Evolutionary conservation across 1,140 invertebrate species (phyloP).

Genomic region (Brachionus asplanchnoidis): DNA sequence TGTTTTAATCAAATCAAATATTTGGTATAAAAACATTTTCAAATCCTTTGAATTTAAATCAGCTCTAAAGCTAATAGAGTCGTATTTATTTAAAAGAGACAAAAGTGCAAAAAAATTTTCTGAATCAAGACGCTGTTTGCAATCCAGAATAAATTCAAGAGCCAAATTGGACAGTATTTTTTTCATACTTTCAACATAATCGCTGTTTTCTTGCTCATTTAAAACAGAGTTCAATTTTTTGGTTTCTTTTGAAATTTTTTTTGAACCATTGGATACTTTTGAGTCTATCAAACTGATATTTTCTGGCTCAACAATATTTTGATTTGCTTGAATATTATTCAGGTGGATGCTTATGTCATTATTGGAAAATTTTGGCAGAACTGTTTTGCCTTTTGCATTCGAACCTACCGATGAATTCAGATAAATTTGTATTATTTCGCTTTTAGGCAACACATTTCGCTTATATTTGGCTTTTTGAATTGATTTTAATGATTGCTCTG

Average conservation of each 20-base stretch:
- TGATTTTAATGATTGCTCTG: background rate
- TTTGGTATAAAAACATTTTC: background rate
- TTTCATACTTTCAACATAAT: background rate
- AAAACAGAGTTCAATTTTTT: background rate
- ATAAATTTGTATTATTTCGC: background rate
- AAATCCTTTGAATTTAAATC: background rate
- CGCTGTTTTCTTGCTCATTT: background rate
- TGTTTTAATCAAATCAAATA: background rate
- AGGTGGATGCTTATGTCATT: background rate
- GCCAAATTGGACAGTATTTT: background rate
- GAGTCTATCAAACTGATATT: background rate
- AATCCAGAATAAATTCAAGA: slow-evolving; percentile 1
- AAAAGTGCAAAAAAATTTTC: background rate
- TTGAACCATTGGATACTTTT: background rate
- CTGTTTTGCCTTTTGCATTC: background rate
- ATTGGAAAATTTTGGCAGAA: slow-evolving; percentile 23
- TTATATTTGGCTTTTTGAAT: slow-evolving; percentile 22
- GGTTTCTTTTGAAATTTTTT: background rate
- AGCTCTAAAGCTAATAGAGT: background rate
- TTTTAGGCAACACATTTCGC: slow-evolving; percentile 3
- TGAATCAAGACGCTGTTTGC: slow-evolving; percentile 4
- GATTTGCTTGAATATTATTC: background rate
- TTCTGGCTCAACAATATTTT: background rate
- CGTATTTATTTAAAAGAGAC: background rate
- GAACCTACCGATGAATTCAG: background rate